Base-by-base conservation (phyloP, 2,888 invertebrate genomes). In the Cantharis nigra region DNA sequence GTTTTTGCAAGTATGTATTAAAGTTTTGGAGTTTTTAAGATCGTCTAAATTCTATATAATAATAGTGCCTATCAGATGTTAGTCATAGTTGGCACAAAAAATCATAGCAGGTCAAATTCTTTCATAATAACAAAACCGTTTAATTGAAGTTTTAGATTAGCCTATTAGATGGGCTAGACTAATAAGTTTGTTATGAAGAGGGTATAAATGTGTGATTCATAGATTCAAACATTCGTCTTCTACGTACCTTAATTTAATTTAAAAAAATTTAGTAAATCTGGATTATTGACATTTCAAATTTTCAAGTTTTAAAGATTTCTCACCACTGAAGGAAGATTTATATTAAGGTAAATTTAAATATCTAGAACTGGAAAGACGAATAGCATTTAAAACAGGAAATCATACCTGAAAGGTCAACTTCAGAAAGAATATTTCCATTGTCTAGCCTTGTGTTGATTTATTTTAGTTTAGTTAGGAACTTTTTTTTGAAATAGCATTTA, bases 61-160 rank as follows among this genome's bases (percentile, higher is more conserved):
- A 49, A 49, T 49, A 49, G n/a, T 49, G n/a, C 9, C n/a, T 2
- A 20, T 26, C 65, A 13, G 26, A 26, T 67, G 49, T 70, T 70
- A 70, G 70, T 70, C 70, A 49, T 49, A 33, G 70, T 49, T 13
- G 20, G 62, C 62, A 62, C 20, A 49, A 49, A 49, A 33, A 70
- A 30, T 49, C 62, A 67, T 67, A 71, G 72, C 65, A 67, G 72
- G 72, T 73, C 65, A 67, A 16, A 73, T 73, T 73, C 71, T 67
- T 73, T 73, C 23, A 33, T 23, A 73, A 65, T 49, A 20, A 73
- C 72, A 73, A 73, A 65, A 33, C 30, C 10, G 28, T 73, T 73
- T 67, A 67, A 67, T 67, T 67, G 65, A 67, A 23, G 26, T 67
- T 67, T 49, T 49, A 49, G 7, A 49, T 49, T 49, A 49, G 49